Conservation (phyloP, 2,113 vertebrate species). For the Cyprinodon variegatus region DNA sequence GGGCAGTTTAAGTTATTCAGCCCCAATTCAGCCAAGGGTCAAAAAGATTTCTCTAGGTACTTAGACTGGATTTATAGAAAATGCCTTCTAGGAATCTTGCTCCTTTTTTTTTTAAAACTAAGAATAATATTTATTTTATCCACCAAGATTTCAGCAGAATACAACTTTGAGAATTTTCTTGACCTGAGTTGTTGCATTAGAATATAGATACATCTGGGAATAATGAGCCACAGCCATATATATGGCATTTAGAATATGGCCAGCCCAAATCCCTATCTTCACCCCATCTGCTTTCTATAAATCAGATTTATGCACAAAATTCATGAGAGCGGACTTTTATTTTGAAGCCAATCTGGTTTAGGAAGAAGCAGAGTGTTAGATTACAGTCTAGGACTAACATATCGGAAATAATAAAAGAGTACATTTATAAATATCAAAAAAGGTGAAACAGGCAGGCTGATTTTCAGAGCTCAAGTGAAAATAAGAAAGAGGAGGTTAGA, state of each 20-base stretch:
- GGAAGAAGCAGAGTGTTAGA: constrained; percentile 14
- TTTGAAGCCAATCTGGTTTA: constrained; percentile 12
- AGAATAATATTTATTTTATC: background rate
- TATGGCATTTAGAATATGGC: constrained; percentile 11
- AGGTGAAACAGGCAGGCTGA: constrained; percentile 11
- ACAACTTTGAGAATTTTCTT: background rate
- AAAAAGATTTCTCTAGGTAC: background rate
- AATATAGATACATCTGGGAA: constrained; percentile 1
- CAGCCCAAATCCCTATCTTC: constrained; percentile 5
- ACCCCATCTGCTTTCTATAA: constrained; percentile 31
- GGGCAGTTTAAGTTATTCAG: too few species aligned
- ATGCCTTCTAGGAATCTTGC: background rate
- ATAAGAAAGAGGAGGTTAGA: constrained; percentile 13
- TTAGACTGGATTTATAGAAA: background rate
- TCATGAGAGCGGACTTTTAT: background rate
- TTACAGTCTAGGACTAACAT: constrained; percentile 1
- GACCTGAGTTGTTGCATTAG: background rate
- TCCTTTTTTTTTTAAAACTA: background rate
- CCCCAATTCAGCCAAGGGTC: background rate
- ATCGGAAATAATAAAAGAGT: background rate
- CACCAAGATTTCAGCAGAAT: background rate
- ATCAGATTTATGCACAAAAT: constrained; percentile 15
- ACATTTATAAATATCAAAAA: constrained; percentile 18
- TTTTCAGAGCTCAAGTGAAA: constrained; percentile 9
- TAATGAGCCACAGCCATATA: constrained; percentile 18